A percentile compares a stretch with the other conserved stretches of the same genome.
phyloP scores from a whole-genome alignment of 92 coral and sea anemone species.

The Phymanthus crucifer region DNA sequence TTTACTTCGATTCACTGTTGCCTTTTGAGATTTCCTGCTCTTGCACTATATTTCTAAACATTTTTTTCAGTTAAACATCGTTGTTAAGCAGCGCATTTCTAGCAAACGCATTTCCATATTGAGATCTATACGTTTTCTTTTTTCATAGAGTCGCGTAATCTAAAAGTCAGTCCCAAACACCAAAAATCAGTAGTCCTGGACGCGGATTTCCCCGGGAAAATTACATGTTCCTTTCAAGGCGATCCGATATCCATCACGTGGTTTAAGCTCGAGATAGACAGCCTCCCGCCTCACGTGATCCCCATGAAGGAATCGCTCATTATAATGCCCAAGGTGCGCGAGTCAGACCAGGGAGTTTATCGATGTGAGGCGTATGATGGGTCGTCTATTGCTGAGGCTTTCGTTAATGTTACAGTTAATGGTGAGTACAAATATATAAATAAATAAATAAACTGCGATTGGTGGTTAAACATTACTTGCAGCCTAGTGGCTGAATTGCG shows the following conservation, averaged over 20 bases:
- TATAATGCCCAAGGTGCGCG: constrained; percentile 63
- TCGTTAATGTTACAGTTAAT: constrained; percentile 57
- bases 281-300: constrained; percentile 67
- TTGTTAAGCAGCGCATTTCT: too few species aligned
- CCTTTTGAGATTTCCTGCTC: too few species aligned
- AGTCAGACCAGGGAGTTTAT: constrained; percentile 69
- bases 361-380: constrained; percentile 77
- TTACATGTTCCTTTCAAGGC: constrained; percentile 62
- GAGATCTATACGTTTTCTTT: too few species aligned
- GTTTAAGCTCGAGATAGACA: constrained; percentile 67
- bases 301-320: constrained; percentile 56
- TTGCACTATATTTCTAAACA: too few species aligned
- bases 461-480: too few species aligned
- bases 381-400: constrained; percentile 51
- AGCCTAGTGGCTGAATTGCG: too few species aligned
- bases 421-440: too few species aligned
- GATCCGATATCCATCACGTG: constrained; percentile 73
- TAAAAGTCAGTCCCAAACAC: constrained; percentile 57
- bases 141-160: constrained; percentile 39
- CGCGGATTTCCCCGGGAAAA: constrained; percentile 55
- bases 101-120: too few species aligned
- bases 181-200: constrained; percentile 51
- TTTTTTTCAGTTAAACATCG: too few species aligned
- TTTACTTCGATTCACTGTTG: too few species aligned
- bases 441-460: too few species aligned